Conservation (phyloP, 2,888 invertebrate species). For the Sturmia bella region DNA sequence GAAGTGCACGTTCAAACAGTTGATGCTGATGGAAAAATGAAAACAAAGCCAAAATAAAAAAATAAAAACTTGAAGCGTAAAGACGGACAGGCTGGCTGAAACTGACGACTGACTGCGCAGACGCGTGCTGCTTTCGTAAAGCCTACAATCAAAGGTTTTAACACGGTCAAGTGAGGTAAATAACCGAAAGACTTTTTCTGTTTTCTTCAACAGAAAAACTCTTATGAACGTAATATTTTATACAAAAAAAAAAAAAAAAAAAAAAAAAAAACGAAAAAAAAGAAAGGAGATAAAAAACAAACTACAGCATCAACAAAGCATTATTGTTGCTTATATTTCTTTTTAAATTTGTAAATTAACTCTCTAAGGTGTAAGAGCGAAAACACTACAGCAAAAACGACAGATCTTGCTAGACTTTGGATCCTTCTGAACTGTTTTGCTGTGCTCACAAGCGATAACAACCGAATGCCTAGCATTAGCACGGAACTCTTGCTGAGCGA, state of each 20-base stretch:
- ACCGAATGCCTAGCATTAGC: too few relatives aligned
- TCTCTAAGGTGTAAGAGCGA: not conserved
- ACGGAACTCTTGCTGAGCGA: too few relatives aligned
- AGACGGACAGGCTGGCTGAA: not conserved
- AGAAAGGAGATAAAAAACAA: conserved; percentile 12
- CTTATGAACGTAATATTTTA: conserved; percentile 21
- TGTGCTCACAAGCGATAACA: too few relatives aligned
- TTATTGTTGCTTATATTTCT: not conserved
- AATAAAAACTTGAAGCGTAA: not conserved
- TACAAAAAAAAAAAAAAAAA: conserved; percentile 18
- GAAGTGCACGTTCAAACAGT: conserved; percentile 56
- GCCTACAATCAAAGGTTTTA: conserved; percentile 61
- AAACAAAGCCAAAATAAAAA: not conserved
- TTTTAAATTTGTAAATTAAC: conserved; percentile 4
- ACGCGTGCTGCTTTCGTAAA: conserved; percentile 65
- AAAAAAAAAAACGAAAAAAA: conserved; percentile 9
- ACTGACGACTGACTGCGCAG: conserved; percentile 25
- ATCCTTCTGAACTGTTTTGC: too few relatives aligned
- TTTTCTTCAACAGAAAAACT: conserved; percentile 1
- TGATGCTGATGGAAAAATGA: conserved; percentile 25
- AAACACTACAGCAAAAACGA: not conserved
- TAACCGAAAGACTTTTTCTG: conserved; percentile 49
- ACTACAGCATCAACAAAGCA: too few relatives aligned
- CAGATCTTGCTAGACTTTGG: too few relatives aligned
- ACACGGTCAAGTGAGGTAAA: conserved; percentile 64